These are phyloP conservation scores for Pogonomyrmex californicus DNA, from an alignment of 1,140 invertebrate genomes.

Conservation along the genomic window DNA sequence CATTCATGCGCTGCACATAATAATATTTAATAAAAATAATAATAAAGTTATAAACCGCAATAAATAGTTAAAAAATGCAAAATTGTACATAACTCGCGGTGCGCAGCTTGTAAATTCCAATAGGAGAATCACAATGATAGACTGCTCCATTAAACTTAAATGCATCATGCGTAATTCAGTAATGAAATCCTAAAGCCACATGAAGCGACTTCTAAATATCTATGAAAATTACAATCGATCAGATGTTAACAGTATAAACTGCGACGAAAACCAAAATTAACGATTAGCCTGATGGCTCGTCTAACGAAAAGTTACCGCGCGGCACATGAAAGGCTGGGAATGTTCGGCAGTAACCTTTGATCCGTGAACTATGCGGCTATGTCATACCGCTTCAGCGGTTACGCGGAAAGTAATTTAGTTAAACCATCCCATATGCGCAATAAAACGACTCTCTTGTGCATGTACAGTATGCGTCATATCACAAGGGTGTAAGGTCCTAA, in stretches of 20 bases:
- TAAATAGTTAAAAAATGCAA: background rate
- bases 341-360: slow-evolving; percentile 74
- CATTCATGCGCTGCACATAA: background rate
- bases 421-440: slow-evolving; percentile 75
- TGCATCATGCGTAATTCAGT: slow-evolving; percentile 15
- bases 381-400: slow-evolving; percentile 75
- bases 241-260: slow-evolving; percentile 57
- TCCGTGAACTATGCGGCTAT: slow-evolving; percentile 76
- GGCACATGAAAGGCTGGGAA: slow-evolving; percentile 70
- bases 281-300: slow-evolving; percentile 62
- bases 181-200: slow-evolving; percentile 6
- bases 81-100: background rate
- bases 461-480: slow-evolving; percentile 55
- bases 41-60: background rate
- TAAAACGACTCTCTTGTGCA: slow-evolving; percentile 68
- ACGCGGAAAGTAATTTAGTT: slow-evolving; percentile 78
- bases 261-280: slow-evolving; percentile 57
- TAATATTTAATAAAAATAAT: slow-evolving; percentile 11
- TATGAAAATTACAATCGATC: slow-evolving; percentile 52
- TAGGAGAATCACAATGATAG: background rate
- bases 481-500: slow-evolving; percentile 51
- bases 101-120: background rate
- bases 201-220: slow-evolving; percentile 31
- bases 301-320: slow-evolving; percentile 61
- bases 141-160: slow-evolving; percentile 25